phyloP scores from a whole-genome alignment of 2,888 invertebrate genomes.

The Eristalis intricaria region DNA sequence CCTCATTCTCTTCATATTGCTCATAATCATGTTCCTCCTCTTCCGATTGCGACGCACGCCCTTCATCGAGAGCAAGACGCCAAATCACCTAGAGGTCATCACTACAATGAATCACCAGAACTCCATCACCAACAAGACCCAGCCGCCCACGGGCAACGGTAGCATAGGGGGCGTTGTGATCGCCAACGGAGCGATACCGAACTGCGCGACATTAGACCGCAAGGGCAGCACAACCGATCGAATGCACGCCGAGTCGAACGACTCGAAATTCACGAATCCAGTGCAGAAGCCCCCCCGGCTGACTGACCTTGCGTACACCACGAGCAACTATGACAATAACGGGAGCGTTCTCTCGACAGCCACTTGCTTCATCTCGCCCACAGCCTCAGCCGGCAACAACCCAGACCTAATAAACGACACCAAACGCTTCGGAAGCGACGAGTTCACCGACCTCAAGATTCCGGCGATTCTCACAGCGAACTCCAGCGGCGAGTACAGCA shows the following conservation, averaged over 20 bases:
- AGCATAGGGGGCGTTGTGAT: constrained; percentile 83
- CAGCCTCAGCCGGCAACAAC: constrained; percentile 89
- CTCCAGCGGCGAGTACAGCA: constrained; percentile 89
- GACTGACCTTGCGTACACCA: constrained; percentile 87
- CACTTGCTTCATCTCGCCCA: constrained; percentile 88
- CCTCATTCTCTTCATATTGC: constrained; percentile 88
- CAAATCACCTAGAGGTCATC: constrained; percentile 88
- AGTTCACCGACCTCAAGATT: constrained; percentile 80
- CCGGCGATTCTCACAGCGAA: constrained; percentile 81
- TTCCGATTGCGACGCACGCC: constrained; percentile 88
- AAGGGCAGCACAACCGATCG: constrained; percentile 73
- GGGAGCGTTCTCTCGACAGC: constrained; percentile 86
- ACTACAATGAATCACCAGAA: constrained; percentile 84
- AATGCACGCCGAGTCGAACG: constrained; percentile 73
- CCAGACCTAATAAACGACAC: constrained; percentile 94
- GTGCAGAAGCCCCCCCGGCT: constrained; percentile 88
- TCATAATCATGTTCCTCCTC: constrained; percentile 88
- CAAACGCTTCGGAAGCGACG: constrained; percentile 84
- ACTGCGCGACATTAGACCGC: constrained; percentile 76
- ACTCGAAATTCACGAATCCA: constrained; percentile 83
- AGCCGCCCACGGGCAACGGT: constrained; percentile 80
- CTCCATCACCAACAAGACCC: constrained; percentile 82
- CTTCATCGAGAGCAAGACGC: constrained; percentile 88
- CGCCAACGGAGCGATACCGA: constrained; percentile 83
- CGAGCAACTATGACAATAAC: constrained; percentile 86